A percentile compares a stretch with the other conserved stretches of the same genome.
Conservation (phyloP, 2,113 vertebrate genomes). For the Mustela nigripes region DNA sequence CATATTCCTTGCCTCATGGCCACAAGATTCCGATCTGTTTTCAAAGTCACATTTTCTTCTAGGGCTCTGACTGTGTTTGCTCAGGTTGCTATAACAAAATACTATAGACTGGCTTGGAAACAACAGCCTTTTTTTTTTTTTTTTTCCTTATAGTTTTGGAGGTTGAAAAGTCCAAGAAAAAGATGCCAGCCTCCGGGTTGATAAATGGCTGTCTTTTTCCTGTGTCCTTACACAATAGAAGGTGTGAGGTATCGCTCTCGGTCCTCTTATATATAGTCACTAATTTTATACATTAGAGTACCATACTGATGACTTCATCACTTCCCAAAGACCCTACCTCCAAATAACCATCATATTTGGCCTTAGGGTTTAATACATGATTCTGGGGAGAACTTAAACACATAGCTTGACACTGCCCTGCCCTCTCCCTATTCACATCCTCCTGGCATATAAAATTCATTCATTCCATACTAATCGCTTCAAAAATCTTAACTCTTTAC, state of each 20-base stretch:
- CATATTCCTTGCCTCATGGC: neutral
- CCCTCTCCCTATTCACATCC: neutral
- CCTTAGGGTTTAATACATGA: neutral
- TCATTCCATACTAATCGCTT: neutral
- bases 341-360: neutral
- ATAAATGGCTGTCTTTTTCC: neutral
- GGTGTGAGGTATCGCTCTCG: neutral
- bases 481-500: neutral
- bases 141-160: neutral
- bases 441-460: neutral
- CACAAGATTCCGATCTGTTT: neutral
- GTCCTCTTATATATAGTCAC: neutral
- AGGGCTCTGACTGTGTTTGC: neutral
- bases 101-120: neutral
- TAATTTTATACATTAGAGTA: neutral
- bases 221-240: neutral
- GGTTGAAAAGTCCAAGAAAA: neutral
- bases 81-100: neutral
- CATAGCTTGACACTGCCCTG: neutral
- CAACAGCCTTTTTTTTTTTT: neutral
- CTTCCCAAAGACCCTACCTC: neutral
- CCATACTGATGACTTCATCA: neutral
- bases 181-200: neutral
- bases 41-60: neutral
- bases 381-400: neutral